phyloP scores from a whole-genome alignment of 2,797 vertebrate genomes.

The Trichosurus vulpecula region DNA sequence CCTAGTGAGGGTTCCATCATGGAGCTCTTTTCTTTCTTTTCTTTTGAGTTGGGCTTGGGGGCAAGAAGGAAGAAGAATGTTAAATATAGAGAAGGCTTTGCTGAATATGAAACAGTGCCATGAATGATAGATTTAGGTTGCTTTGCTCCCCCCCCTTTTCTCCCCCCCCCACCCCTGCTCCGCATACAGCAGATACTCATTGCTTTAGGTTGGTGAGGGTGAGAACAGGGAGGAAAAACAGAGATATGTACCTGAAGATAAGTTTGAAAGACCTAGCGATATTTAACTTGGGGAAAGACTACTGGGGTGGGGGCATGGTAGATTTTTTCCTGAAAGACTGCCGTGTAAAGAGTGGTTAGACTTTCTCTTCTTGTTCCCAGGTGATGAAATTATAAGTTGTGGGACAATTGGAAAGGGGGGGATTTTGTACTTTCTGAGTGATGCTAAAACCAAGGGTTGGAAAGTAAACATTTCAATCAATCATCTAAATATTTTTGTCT shows the following conservation, averaged over 20 bases:
- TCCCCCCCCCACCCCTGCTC: neutral
- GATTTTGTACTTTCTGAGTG: neutral
- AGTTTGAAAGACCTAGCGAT: neutral
- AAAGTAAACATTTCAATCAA: neutral
- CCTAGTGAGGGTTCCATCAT: neutral
- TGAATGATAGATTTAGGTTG: neutral
- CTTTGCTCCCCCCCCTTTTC: neutral
- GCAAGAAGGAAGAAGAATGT: neutral
- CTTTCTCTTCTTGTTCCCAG: neutral
- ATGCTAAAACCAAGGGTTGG: constrained; percentile 17
- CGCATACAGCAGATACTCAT: neutral
- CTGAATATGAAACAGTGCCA: neutral
- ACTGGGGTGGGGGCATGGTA: neutral
- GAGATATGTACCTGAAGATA: neutral
- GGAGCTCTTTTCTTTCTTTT: neutral
- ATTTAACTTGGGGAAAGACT: neutral
- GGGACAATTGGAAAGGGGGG: constrained; percentile 37
- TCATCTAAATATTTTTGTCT: constrained; percentile 10
- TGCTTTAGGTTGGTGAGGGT: neutral
- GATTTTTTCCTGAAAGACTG: neutral
- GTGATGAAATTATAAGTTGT: neutral
- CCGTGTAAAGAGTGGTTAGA: neutral
- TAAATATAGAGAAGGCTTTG: constrained; percentile 9
- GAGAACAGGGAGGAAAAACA: neutral
- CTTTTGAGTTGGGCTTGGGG: neutral